phyloP scores from a whole-genome alignment of 2,113 vertebrate species.

The Numida meleagris region DNA sequence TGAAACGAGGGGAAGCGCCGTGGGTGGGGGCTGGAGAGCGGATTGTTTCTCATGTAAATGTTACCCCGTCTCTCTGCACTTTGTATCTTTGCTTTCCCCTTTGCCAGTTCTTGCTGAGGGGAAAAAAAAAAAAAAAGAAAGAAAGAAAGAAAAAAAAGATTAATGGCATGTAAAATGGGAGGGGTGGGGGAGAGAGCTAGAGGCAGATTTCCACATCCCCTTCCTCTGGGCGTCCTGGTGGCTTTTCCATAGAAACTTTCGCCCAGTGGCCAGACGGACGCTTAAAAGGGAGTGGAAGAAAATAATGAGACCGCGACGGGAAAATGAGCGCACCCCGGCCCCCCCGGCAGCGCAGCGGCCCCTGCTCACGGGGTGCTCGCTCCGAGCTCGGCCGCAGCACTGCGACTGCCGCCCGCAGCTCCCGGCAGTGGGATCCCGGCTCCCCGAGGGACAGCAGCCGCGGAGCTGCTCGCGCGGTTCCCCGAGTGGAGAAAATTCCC shows the following conservation, averaged over 20 bases:
- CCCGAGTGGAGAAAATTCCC: constrained; percentile 49
- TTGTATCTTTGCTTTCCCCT: neutral
- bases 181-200: neutral
- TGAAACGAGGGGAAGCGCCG: neutral
- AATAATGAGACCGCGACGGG: constrained; percentile 51
- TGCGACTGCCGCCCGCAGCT: no score
- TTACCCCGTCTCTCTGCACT: constrained; percentile 16
- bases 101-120: neutral
- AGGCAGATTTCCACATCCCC: constrained; percentile 57
- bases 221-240: constrained; percentile 62
- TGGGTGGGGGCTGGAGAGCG: constrained; percentile 33
- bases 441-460: neutral
- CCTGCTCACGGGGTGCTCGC: neutral
- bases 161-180: constrained; percentile 34
- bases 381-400: neutral
- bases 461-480: neutral
- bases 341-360: neutral
- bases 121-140: neutral
- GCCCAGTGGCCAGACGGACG: constrained; percentile 34
- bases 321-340: neutral
- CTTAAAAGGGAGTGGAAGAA: constrained; percentile 48
- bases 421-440: constrained; percentile 9
- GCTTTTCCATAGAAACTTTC: constrained; percentile 67
- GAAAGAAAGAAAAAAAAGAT: neutral
- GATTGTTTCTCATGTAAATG: constrained; percentile 54